A percentile compares a stretch with the other conserved stretches of the same genome.
Evolutionary conservation across 2,888 invertebrate species (phyloP).

Genomic region (Pandemis corylana): DNA sequence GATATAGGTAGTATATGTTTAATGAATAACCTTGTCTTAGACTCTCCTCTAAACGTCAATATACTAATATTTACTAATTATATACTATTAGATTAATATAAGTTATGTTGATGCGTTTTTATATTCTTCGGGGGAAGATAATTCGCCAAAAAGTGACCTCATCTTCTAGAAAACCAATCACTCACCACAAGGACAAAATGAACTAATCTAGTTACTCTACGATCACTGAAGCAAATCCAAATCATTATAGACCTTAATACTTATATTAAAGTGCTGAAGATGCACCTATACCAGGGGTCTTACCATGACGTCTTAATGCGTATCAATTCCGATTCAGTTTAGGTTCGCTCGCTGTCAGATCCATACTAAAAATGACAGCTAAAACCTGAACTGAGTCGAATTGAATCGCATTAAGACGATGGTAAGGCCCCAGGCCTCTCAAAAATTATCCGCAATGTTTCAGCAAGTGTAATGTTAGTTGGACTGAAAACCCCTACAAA

Average conservation of each 20-base stretch:
- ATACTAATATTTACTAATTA: conserved; percentile 1
- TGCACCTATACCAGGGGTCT: conserved; percentile 2
- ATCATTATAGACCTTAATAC: neutral
- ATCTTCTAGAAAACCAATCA: conserved; percentile 21
- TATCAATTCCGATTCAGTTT: too few species aligned
- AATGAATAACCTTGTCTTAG: neutral
- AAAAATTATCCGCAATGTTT: too few species aligned
- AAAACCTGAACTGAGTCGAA: too few species aligned
- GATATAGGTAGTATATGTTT: too few species aligned
- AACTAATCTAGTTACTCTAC: neutral
- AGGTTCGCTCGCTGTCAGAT: too few species aligned
- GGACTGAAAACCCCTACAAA: too few species aligned
- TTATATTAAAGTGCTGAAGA: conserved; percentile 1
- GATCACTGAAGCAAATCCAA: neutral
- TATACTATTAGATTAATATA: neutral
- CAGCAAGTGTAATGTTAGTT: too few species aligned
- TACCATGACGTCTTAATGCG: too few species aligned
- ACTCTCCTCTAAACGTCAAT: conserved; percentile 33
- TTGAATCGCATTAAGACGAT: too few species aligned
- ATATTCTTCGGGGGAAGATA: conserved; percentile 13
- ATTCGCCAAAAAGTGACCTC: conserved; percentile 28
- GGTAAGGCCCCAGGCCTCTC: too few species aligned
- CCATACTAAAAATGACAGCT: too few species aligned
- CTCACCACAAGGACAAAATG: neutral
- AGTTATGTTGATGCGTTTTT: neutral